Evolutionary conservation across 2,113 vertebrate genomes (phyloP), one percentile per base, ranked within the genome.

Genomic region (Mastomys coucha): DNA sequence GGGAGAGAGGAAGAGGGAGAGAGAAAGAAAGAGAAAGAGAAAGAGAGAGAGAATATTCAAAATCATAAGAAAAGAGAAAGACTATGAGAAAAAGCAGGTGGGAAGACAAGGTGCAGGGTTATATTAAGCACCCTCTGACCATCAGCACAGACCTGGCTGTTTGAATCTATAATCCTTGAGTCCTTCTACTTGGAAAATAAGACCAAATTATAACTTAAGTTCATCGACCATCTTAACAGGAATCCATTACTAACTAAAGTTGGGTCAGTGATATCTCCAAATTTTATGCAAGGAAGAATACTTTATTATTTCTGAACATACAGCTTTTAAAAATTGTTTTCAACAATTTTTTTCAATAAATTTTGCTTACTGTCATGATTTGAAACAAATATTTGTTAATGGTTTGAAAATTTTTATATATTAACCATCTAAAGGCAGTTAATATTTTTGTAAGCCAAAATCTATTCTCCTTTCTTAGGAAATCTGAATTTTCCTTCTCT

Each of bases 291-390:
- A 63, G 82, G 51, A 49, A 81, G 26, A 42, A 7, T 80, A 81
- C 2, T 3, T 6, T 7, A 45, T 58, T 92, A 85, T 72, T 91
- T 1, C 36, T 16, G 95, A 92, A 51, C 63, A 93, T 60, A 82
- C 13, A 53, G 5, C 72, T 0, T 77, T 69, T 12, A 69, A 91
- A 93, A 75, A 75, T 56, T 86, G 58, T 39, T 63, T 82, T 91
- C 86, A 88, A 0, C 36, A 58, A n/a, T n/a, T n/a, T n/a, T n/a
- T n/a, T n/a, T n/a, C n/a, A n/a, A n/a, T n/a, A n/a, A n/a, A n/a
- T 91, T 85, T 80, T 72, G 10, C 72, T 84, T 93, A 88, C 88
- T 42, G 1, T 20, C 24, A 72, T 95, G 5, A 85, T 92, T 95
- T 86, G 17, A 91, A 78, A 88, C 93, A 19, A 90, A 4, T 45